Percentiles rank a stretch among this genome's conserved stretches.
Evolutionary conservation across 92 coral and sea anemone species (phyloP).

Genomic region (Meandrina meandrites): DNA sequence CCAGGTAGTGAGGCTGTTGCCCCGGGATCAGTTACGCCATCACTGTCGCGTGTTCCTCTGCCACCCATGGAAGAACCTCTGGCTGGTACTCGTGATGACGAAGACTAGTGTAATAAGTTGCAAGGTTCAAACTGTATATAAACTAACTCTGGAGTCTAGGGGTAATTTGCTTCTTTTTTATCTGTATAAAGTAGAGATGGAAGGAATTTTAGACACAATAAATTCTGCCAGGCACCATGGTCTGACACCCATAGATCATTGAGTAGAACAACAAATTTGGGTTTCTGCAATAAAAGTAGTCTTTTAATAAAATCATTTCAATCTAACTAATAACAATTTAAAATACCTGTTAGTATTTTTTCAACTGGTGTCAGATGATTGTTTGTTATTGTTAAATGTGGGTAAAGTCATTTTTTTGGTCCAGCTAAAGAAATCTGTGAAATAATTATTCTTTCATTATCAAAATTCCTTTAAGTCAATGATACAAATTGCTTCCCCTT

Average conservation of each 20-base stretch:
- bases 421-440: neutral
- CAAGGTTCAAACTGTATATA: neutral
- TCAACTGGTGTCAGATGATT: neutral
- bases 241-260: too few relatives aligned
- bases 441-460: neutral
- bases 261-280: too few relatives aligned
- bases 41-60: conserved; percentile 82
- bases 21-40: conserved; percentile 82
- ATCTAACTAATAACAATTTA: neutral
- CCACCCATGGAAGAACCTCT: conserved; percentile 81
- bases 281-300: too few relatives aligned
- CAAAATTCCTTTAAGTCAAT: neutral
- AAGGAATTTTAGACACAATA: neutral
- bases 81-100: conserved; percentile 65
- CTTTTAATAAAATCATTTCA: too few relatives aligned
- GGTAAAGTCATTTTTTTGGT: neutral
- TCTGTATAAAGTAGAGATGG: neutral
- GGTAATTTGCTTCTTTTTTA: conserved; percentile 15
- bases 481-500: neutral
- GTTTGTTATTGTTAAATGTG: neutral
- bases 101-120: conserved; percentile 16
- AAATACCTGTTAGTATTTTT: neutral
- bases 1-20: conserved; percentile 55
- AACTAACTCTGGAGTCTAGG: conserved; percentile 5
- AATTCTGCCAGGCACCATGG: too few relatives aligned